Evolutionary conservation across 2,113 vertebrate genomes (phyloP).

Genomic region (Nestor notabilis): DNA sequence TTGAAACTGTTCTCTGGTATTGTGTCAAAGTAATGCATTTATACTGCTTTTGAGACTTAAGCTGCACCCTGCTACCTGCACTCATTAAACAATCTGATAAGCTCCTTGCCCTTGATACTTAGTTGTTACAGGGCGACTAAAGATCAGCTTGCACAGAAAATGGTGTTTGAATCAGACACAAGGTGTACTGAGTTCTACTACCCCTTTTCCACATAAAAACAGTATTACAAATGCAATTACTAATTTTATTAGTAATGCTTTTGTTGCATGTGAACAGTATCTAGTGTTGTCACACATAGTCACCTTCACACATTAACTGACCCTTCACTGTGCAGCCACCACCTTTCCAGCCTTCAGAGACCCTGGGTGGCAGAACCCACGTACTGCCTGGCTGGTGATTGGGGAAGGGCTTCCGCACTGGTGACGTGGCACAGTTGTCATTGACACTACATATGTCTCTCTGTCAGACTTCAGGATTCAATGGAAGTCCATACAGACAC

Average conservation of each 20-base stretch:
- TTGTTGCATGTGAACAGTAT: neutral
- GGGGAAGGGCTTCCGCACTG: rapidly evolving
- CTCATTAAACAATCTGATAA: neutral
- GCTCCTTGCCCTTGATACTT: neutral
- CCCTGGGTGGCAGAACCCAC: rapidly evolving
- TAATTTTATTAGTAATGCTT: neutral
- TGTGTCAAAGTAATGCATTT: neutral
- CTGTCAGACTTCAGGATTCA: neutral
- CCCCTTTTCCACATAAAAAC: neutral
- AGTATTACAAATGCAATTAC: neutral
- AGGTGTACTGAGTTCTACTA: neutral
- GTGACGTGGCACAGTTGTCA: rapidly evolving
- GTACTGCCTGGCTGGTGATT: rapidly evolving
- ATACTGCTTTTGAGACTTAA: neutral
- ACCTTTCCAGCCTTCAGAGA: neutral
- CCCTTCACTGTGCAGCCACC: neutral
- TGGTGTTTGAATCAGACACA: neutral
- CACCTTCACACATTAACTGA: neutral
- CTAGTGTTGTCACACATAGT: neutral
- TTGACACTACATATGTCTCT: rapidly evolving
- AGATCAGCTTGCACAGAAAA: neutral
- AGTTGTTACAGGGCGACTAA: neutral
- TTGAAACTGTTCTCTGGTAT: neutral
- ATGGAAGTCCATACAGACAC: neutral
- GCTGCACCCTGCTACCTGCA: neutral